Conservation (phyloP, 2,888 invertebrate species). For the Drosophila sordidula region DNA sequence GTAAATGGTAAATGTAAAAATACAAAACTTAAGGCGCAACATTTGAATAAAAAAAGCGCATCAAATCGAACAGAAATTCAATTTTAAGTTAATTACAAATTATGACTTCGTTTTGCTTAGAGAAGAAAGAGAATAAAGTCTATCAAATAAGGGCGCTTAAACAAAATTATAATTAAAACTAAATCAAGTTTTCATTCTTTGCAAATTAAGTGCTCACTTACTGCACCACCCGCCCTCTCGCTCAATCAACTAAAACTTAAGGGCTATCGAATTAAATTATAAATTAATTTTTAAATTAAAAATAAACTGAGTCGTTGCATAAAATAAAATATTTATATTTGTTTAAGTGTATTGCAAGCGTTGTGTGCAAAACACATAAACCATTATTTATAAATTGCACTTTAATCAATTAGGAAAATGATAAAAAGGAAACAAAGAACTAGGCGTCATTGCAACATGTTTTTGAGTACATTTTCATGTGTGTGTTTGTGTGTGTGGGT, state of each 20-base stretch:
- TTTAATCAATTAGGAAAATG: conserved; percentile 38
- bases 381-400: conserved; percentile 54
- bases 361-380: conserved; percentile 19
- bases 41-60: conserved; percentile 24
- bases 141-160: conserved; percentile 54
- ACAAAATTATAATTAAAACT: conserved; percentile 34
- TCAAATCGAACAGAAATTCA: conserved; percentile 64
- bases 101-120: conserved; percentile 81
- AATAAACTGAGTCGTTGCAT: conserved; percentile 59
- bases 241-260: conserved; percentile 34
- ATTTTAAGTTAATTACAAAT: conserved; percentile 77
- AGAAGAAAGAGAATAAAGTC: conserved; percentile 63
- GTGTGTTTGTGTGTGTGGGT: conserved; percentile 9
- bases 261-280: conserved; percentile 7
- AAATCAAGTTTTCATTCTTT: conserved; percentile 20
- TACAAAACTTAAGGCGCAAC: conserved; percentile 68
- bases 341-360: conserved; percentile 24
- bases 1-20: conserved; percentile 55
- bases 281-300: conserved; percentile 26
- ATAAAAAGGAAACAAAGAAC: conserved; percentile 25
- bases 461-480: conserved; percentile 51
- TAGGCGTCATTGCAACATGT: conserved; percentile 21
- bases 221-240: not conserved
- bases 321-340: conserved; percentile 25
- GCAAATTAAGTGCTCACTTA: conserved; percentile 3